Conservation (phyloP, 1,140 invertebrate species). For the Atta colombica region DNA sequence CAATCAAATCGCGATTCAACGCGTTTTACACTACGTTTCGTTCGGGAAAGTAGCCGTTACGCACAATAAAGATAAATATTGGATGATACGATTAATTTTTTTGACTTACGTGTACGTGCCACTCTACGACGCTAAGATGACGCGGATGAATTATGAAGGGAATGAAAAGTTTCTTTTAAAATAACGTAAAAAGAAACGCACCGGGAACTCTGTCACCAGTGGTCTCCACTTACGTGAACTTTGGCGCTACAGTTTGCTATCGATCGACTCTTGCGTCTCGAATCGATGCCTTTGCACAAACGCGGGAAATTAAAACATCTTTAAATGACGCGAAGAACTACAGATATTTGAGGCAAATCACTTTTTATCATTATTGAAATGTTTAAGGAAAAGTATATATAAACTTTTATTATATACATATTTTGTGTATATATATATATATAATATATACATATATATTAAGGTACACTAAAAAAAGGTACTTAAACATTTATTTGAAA, state of each 20-base stretch:
- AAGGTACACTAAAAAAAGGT: no score
- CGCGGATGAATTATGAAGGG: no score
- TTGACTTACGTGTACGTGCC: neutral
- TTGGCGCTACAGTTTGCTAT: neutral
- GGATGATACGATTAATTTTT: neutral
- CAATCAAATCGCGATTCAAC: neutral
- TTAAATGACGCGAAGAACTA: neutral
- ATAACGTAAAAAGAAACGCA: no score
- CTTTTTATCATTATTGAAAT: neutral
- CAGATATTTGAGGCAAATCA: neutral
- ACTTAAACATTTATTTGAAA: no score
- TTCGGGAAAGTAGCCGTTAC: neutral
- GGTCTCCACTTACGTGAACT: no score
- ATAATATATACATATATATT: no score
- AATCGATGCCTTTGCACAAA: neutral
- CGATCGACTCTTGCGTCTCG: constrained; percentile 4
- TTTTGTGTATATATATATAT: no score
- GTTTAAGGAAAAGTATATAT: neutral
- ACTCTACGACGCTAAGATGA: neutral
- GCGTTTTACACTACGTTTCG: neutral
- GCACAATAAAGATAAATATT: neutral
- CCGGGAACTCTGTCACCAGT: neutral
- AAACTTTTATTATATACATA: neutral
- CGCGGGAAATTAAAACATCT: neutral
- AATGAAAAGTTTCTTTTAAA: neutral